Base-by-base conservation (phyloP, 2,888 invertebrate genomes). In the Conops quadrifasciatus region DNA sequence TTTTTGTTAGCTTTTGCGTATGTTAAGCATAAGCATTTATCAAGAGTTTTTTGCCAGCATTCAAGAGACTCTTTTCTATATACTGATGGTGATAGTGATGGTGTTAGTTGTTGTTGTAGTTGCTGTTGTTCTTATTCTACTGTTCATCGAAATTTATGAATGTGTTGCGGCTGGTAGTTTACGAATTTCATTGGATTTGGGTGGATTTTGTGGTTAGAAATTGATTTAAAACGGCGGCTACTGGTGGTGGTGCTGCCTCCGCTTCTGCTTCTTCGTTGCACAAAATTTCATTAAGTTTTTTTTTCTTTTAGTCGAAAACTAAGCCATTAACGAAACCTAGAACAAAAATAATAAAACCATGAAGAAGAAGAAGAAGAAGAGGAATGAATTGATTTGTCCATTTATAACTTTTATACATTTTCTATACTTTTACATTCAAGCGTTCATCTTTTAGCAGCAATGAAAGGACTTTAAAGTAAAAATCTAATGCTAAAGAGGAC, bases 161-260 rank as follows among this genome's bases (percentile, higher is more conserved):
- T 36, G 9, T 36, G 36, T 36, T 36, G 67, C 28, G 53, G 65
- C 51, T 65, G 51, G 13, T 30, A 65, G 65, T 65, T 65, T 65
- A 51, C 30, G 51, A 53, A 24, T 21, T 53, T n/a, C 28, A 65
- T 28, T 65, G 49, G 16, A 53, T 21, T 53, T 5, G 21, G 19
- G 15, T 53, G 65, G 51, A n/a, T 65, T 51, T 65, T 43, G 65
- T 53, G 51, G 65, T 9, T 65, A 30, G 24, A 65, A 65, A 24
- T 65, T 65, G 65, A 53, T 65, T 28, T 65, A 30, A n/a, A n/a
- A n/a, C n/a, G n/a, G n/a, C n/a, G 65, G 15, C 21, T 1, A 24
- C 19, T 5, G n/a, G 4, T 49, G 4, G 4, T 53, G 21, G 19
- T 11, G 19, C 53, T 53, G 1, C 21, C 2, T 53, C 21, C 21